These are phyloP conservation scores for Neotoxoptera formosana DNA, from an alignment of 1,140 invertebrate species.

Conservation along the genomic window DNA sequence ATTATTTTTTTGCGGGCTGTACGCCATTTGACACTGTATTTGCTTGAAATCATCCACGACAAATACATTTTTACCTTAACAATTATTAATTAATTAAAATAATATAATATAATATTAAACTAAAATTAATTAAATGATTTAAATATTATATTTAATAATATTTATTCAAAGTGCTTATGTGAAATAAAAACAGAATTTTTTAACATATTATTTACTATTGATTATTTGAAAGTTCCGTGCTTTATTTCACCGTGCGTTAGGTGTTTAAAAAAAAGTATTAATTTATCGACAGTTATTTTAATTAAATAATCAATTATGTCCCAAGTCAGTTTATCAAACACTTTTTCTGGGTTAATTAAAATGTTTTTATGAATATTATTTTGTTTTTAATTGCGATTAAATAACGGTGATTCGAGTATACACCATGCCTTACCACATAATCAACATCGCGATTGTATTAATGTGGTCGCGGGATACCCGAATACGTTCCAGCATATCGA, in stretches of 20 bases:
- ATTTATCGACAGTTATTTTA: background rate
- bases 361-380: background rate
- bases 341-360: background rate
- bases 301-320: background rate
- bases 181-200: background rate
- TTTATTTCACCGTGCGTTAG: too few relatives aligned
- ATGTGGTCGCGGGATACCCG: too few relatives aligned
- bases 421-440: background rate
- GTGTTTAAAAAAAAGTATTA: too few relatives aligned
- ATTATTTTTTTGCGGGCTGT: too few relatives aligned
- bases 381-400: background rate
- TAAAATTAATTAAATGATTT: background rate
- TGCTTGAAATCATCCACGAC: too few relatives aligned
- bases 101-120: too few relatives aligned
- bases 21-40: too few relatives aligned
- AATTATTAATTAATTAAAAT: background rate
- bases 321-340: background rate
- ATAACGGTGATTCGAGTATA: background rate
- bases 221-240: too few relatives aligned
- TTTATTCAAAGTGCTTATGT: background rate
- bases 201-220: too few relatives aligned
- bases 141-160: conserved; percentile 8
- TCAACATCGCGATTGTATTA: background rate
- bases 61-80: too few relatives aligned
- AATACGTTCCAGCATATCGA: too few relatives aligned